Conservation (phyloP, 2,888 invertebrate species). For the Lydus trimaculatus region DNA sequence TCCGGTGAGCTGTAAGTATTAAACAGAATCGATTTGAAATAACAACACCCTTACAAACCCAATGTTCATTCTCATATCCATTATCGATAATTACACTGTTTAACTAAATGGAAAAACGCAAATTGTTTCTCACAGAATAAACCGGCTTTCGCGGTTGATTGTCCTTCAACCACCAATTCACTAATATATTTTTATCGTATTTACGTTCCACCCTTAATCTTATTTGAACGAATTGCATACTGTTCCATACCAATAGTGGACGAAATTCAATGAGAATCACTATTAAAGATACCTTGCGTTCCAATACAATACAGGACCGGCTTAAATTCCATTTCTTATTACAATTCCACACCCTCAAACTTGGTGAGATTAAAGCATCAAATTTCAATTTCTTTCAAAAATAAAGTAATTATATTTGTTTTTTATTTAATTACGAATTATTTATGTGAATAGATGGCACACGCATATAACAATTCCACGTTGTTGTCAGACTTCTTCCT, state of each 20-base stretch:
- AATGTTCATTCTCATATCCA: constrained; percentile 38
- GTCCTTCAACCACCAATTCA: constrained; percentile 26
- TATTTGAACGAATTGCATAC: neutral
- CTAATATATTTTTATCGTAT: constrained; percentile 11
- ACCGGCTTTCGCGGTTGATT: constrained; percentile 34
- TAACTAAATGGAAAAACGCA: constrained; percentile 44
- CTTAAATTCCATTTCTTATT: neutral
- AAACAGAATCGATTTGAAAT: constrained; percentile 31
- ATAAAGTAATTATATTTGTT: no score
- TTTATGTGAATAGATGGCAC: neutral
- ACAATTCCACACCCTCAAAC: neutral
- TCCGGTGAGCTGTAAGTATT: constrained; percentile 39
- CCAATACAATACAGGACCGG: neutral
- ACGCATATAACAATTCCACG: neutral
- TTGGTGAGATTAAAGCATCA: neutral
- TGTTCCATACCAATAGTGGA: neutral
- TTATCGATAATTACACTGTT: constrained; percentile 43
- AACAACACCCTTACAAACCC: constrained; percentile 22
- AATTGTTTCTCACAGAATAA: constrained; percentile 42
- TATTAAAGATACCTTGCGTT: neutral
- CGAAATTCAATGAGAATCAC: neutral
- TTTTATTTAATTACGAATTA: neutral
- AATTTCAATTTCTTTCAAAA: no score
- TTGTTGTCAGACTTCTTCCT: neutral
- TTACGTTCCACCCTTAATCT: neutral